These are phyloP conservation scores for Drosophila leonis DNA, from an alignment of 2,888 invertebrate genomes.

Conservation along the genomic window DNA sequence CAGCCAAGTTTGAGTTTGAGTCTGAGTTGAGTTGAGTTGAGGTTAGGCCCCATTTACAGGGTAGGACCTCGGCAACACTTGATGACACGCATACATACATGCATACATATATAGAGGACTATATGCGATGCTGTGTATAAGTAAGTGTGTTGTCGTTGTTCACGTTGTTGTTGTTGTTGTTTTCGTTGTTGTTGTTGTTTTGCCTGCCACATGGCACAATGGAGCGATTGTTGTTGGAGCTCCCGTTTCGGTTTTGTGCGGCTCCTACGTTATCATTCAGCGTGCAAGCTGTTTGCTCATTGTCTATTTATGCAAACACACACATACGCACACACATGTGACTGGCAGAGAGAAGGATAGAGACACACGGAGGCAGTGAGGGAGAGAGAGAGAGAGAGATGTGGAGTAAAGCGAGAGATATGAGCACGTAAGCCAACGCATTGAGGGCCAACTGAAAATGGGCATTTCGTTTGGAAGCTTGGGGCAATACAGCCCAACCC, in stretches of 20 bases:
- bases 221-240: constrained; percentile 41
- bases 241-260: constrained; percentile 52
- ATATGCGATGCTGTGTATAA: constrained; percentile 46
- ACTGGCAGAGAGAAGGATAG: not conserved
- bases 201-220: constrained; percentile 74
- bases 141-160: constrained; percentile 43
- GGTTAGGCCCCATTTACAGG: constrained; percentile 17
- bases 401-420: constrained; percentile 45
- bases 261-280: constrained; percentile 77
- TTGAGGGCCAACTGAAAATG: constrained; percentile 48
- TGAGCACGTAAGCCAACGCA: constrained; percentile 72
- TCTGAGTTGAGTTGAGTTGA: constrained; percentile 11
- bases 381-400: not conserved
- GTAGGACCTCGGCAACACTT: constrained; percentile 47
- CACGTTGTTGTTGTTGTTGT: constrained; percentile 47
- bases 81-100: constrained; percentile 51
- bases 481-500: not conserved
- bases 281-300: constrained; percentile 81
- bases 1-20: constrained; percentile 20
- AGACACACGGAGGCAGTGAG: constrained; percentile 1
- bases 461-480: constrained; percentile 21
- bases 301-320: constrained; percentile 79
- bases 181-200: constrained; percentile 58
- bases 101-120: not conserved
- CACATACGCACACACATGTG: constrained; percentile 23